These are phyloP conservation scores for Halictus rubicundus DNA, from an alignment of 1,140 invertebrate species.

Conservation along the genomic window DNA sequence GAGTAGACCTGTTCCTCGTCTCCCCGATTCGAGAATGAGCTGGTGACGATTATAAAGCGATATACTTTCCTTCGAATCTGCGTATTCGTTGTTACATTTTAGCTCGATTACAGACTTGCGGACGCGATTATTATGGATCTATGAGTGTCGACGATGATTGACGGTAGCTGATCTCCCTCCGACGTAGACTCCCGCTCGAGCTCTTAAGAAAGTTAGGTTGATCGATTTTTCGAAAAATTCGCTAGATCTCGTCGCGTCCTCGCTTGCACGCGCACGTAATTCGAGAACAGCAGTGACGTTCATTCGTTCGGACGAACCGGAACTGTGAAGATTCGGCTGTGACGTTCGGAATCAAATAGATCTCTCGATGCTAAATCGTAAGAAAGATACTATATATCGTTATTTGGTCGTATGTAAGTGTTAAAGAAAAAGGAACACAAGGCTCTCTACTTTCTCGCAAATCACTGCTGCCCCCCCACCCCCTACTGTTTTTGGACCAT, in stretches of 20 bases:
- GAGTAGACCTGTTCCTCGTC: background rate
- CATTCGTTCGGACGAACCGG: too few species aligned
- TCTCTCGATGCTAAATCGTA: background rate
- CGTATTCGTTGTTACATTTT: slow-evolving; percentile 3
- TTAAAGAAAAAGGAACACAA: background rate
- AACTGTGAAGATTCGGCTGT: too few species aligned
- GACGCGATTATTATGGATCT: too few species aligned
- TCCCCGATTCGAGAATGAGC: background rate
- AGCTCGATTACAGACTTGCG: too few species aligned
- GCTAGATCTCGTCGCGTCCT: background rate
- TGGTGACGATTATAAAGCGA: background rate
- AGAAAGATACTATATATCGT: background rate
- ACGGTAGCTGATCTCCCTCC: background rate
- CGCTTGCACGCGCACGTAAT: background rate
- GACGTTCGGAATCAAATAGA: background rate
- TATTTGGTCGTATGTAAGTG: background rate
- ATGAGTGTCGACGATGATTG: background rate
- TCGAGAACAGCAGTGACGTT: slow-evolving; percentile 24
- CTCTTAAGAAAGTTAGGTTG: too few species aligned
- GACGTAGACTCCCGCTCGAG: too few species aligned
- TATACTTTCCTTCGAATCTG: background rate
- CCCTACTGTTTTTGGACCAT: background rate
- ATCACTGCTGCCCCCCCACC: slow-evolving; percentile 18
- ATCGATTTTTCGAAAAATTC: too few species aligned
- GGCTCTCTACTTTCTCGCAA: background rate